A percentile compares a stretch with the other conserved stretches of the same genome.
Evolutionary conservation across 2,797 vertebrate genomes (phyloP).

Genomic region (Capromys pilorides): DNA sequence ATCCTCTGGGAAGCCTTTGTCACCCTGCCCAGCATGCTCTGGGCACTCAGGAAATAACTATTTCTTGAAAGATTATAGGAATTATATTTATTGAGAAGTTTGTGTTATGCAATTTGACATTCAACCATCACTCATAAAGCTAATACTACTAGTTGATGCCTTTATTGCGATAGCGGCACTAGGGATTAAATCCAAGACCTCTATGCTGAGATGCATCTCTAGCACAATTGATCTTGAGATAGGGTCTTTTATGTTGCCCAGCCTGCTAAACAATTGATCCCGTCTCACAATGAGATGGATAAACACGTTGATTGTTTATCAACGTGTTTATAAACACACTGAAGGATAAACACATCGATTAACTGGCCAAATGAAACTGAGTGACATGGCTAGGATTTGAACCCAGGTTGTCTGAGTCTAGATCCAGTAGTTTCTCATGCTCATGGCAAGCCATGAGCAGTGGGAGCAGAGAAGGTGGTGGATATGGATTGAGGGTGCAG

Average conservation of each 20-base stretch:
- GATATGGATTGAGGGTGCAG: rapidly evolving
- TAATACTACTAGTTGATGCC: not conserved
- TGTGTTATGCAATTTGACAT: not conserved
- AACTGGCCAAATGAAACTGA: not conserved
- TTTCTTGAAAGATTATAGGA: not conserved
- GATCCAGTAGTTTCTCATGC: not conserved
- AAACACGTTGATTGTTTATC: not conserved
- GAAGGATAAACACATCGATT: not conserved
- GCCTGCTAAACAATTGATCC: not conserved
- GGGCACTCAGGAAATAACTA: not conserved
- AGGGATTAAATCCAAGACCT: not conserved
- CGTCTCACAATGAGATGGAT: not conserved
- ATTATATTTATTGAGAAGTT: not conserved
- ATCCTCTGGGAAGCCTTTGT: not conserved
- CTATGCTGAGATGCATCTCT: not conserved
- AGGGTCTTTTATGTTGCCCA: not conserved
- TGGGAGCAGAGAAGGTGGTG: not conserved
- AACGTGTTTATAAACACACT: too few species aligned
- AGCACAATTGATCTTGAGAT: not conserved
- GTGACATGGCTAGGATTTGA: not conserved
- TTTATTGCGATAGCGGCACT: not conserved
- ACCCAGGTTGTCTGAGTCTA: not conserved
- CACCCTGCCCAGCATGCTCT: not conserved
- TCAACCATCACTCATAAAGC: not conserved
- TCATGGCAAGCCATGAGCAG: not conserved